A percentile compares a stretch with the other conserved stretches of the same genome.
phyloP scores from a whole-genome alignment of 1,140 invertebrate genomes.

The Coenobita brevimanus region DNA sequence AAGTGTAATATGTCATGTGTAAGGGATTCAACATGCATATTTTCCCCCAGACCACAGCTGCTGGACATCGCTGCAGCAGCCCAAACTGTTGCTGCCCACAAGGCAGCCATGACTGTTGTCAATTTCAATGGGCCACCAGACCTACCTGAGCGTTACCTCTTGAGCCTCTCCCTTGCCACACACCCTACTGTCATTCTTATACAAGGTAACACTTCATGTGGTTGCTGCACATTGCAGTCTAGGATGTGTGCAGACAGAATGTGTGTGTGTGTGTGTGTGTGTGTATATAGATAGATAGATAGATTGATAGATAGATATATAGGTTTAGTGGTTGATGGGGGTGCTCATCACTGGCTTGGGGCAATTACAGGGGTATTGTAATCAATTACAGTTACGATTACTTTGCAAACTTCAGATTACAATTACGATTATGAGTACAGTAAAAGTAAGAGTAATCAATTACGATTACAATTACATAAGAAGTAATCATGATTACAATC shows the following conservation, averaged over 20 bases:
- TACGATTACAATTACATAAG: no score
- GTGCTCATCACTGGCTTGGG: no score
- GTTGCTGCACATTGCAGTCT: not conserved
- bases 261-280: not conserved
- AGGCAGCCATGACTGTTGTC: constrained; percentile 80
- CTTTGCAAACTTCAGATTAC: no score
- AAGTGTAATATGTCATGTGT: no score
- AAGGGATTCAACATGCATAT: no score
- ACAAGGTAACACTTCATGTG: constrained; percentile 73
- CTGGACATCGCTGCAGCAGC: constrained; percentile 82
- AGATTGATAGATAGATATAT: not conserved
- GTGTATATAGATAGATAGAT: not conserved
- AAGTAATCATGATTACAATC: no score
- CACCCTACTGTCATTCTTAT: constrained; percentile 78
- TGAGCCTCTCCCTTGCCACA: constrained; percentile 80
- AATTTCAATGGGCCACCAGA: constrained; percentile 78
- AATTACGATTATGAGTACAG: no score
- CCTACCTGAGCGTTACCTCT: constrained; percentile 82
- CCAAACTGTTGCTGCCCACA: constrained; percentile 80
- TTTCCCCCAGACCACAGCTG: constrained; percentile 77
- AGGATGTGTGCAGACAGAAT: constrained; percentile 43
- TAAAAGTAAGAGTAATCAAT: no score
- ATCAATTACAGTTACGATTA: no score
- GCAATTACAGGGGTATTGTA: no score
- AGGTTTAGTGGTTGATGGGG: no score